phyloP scores from a whole-genome alignment of 1,140 invertebrate genomes.

The Diabrotica virgifera region DNA sequence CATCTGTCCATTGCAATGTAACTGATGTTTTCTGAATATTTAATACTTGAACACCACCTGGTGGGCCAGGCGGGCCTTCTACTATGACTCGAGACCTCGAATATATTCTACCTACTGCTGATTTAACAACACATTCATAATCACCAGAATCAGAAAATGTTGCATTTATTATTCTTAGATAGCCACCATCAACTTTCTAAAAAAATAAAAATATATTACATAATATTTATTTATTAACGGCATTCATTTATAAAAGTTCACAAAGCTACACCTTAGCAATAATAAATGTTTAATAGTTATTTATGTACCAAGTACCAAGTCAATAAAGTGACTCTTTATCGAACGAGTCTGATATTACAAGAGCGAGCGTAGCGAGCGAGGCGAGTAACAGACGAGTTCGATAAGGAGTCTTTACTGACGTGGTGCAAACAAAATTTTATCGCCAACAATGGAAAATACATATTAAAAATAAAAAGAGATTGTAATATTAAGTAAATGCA shows the following conservation, averaged over 20 bases:
- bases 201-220: conserved; percentile 21
- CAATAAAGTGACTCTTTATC: too few relatives aligned
- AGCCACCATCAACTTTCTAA: conserved; percentile 64
- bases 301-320: too few relatives aligned
- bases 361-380: too few relatives aligned
- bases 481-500: too few relatives aligned
- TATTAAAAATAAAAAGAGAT: too few relatives aligned
- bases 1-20: conserved; percentile 85
- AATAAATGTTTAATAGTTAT: too few relatives aligned
- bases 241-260: neutral
- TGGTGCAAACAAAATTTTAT: too few relatives aligned
- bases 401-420: too few relatives aligned
- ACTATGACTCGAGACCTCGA: conserved; percentile 70
- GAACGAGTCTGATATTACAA: too few relatives aligned
- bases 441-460: too few relatives aligned
- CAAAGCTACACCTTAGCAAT: neutral
- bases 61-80: conserved; percentile 80
- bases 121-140: conserved; percentile 86
- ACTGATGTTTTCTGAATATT: conserved; percentile 73
- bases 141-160: conserved; percentile 82
- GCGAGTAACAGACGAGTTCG: too few relatives aligned
- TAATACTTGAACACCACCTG: conserved; percentile 73
- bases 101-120: conserved; percentile 77
- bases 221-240: too few relatives aligned
- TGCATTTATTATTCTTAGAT: conserved; percentile 75